These are phyloP conservation scores for Colius striatus DNA, from an alignment of 2,113 vertebrate species.

Conservation along the genomic window DNA sequence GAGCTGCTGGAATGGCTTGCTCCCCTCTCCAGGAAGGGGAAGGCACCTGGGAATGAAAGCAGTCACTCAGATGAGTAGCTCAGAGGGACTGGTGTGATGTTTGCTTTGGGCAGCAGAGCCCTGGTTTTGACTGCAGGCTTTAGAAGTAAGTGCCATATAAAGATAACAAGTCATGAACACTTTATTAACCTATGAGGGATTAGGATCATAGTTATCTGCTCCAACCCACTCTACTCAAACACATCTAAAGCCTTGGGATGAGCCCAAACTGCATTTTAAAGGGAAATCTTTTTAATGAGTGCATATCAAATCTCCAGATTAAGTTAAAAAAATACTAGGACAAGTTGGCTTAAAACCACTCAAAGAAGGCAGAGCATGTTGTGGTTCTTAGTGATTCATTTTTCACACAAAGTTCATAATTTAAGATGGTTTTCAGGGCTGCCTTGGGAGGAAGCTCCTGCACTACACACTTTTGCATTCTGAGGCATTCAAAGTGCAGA, in stretches of 20 bases:
- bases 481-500: conserved; percentile 39
- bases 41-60: not conserved
- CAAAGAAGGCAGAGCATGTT: not conserved
- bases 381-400: conserved; percentile 21
- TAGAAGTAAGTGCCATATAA: not conserved
- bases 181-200: not conserved
- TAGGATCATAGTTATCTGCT: not conserved
- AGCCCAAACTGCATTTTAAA: not conserved
- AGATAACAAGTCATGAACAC: not conserved
- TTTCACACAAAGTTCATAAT: not conserved
- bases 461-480: conserved; percentile 19
- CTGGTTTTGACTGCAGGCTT: not conserved
- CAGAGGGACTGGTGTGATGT: not conserved
- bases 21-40: not conserved
- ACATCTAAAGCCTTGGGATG: not conserved
- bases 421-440: conserved; percentile 24
- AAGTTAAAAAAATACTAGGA: not conserved
- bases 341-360: not conserved
- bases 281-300: not conserved
- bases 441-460: conserved; percentile 34
- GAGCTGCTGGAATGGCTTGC: not conserved
- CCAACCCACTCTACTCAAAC: not conserved
- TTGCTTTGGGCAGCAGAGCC: not conserved
- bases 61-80: not conserved
- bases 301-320: not conserved